Evolutionary conservation across 1,140 invertebrate genomes (phyloP), one percentile per base, ranked within the genome.

Genomic region (Tetranychus urticae): DNA sequence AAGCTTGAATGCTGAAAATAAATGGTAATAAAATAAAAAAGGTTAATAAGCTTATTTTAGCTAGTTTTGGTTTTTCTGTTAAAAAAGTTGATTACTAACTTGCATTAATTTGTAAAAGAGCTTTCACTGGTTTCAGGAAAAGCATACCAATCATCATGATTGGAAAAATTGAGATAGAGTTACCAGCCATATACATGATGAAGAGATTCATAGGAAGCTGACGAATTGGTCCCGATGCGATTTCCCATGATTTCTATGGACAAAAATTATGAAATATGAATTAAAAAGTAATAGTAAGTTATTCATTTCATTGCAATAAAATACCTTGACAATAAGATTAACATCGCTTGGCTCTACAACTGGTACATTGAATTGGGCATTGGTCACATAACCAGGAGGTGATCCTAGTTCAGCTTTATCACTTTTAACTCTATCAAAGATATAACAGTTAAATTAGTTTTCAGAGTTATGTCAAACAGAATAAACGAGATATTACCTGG

Each of bases 71-170:
- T 42, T 6, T 6, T 42, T 10, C 5, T 31, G 6, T 1, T 5
- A 7, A 56, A 45, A 42, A 61, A 39, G 12, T 8, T 10, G 33
- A 47, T 10, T 42, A 73, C 70, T 75, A 72, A 81, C 80, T 89
- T 64, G 83, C 81, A 70, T 88, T 84, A 60, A 89, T 83, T 2
- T 86, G 77, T 70, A 96, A 89, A 31, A 98, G 76, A 8, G 92
- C 89, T 75, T 97, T 93, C 2, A 98, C 82, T 14, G 92, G 92
- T 65, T 90, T 77, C 62, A 97, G 84, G 64, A 97, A 86, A 70
- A 97, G 80, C 94, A 98, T 98, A 46, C 90, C 90, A 31, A 98
- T 89, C 93, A 99, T 98, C 94, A 99, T 98, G n/a, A 99, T 97
- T 2, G 94, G 94, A 69, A 99, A 97, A 65, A 99, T 97, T 1